Evolutionary conservation across 2,888 invertebrate species (phyloP), one percentile per base, ranked within the genome.

Genomic region (Phyllotreta cruciferae): DNA sequence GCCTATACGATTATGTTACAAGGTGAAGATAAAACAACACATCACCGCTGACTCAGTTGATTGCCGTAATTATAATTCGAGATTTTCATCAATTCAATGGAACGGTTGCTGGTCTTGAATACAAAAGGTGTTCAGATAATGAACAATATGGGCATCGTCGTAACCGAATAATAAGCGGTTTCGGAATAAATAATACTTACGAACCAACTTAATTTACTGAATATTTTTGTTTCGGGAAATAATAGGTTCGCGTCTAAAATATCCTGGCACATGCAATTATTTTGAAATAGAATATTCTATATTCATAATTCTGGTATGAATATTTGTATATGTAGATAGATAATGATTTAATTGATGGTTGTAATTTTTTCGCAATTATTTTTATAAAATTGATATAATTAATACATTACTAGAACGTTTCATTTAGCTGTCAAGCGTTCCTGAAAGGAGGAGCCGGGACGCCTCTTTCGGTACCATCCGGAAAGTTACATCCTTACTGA

Each of bases 381-480:
- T 4, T 14, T 6, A 11, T 44, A 44, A 44, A 44, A 44, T 7
- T n/a, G 10, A 11, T 7, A 41, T 41, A 44, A 44, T 44, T 44
- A 44, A 13, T 44, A 10, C 44, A 11, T 49, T 35, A 9, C 14
- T 35, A 10, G 14, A n/a, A n/a, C 36, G 49, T 49, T 36, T 35
- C 10, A 49, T 41, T 24, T 34, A 55, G 6, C 55, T 55, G 45
- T 54, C 47, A 54, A 24, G 24, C 41, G 39, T 53, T 71, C 71
- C 7, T 41, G 24, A 13, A 42, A 14, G 58, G 58, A 58, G 58
- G 58, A 58, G 58, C 36, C 50, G 58, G 50, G 42, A 71, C 74
- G 72, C 71, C 69, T 69, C 70, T 66, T 63, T 69, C 64, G 63
- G 69, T 70, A 62, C 70, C 68, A 68, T 70, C 72, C 71, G 64